A percentile compares a stretch with the other conserved stretches of the same genome.
phyloP scores from a whole-genome alignment of 2,797 vertebrate species.

The Mormyrops boulengeri region DNA sequence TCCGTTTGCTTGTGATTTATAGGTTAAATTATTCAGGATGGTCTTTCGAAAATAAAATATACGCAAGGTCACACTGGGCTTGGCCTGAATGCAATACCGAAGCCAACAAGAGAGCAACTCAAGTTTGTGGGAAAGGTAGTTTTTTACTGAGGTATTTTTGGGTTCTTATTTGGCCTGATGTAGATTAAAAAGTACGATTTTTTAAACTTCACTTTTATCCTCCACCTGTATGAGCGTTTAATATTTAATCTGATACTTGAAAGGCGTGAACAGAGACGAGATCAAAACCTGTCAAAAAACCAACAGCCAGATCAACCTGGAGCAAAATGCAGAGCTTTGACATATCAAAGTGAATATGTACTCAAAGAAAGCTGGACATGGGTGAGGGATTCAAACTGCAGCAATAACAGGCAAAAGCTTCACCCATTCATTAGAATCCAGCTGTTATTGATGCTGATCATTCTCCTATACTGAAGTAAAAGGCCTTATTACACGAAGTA shows the following conservation, averaged over 20 bases:
- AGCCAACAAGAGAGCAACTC: not conserved
- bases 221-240: not conserved
- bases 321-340: not conserved
- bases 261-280: not conserved
- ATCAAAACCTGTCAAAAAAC: not conserved
- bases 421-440: not conserved
- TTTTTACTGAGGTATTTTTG: not conserved
- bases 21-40: conserved; percentile 7
- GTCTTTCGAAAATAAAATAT: not conserved
- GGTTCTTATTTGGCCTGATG: not conserved
- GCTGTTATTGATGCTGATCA: not conserved
- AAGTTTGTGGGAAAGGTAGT: not conserved
- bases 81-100: not conserved
- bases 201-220: not conserved
- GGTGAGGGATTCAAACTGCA: not conserved
- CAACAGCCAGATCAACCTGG: not conserved
- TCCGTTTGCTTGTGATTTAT: not conserved
- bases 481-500: not conserved
- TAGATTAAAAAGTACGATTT: not conserved
- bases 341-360: conserved; percentile 6
- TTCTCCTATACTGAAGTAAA: not conserved
- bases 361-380: not conserved
- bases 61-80: not conserved
- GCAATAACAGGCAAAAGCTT: not conserved
- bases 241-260: conserved; percentile 6